Evolutionary conservation across 2,113 vertebrate species (phyloP).

Genomic region (Melozone crissalis): DNA sequence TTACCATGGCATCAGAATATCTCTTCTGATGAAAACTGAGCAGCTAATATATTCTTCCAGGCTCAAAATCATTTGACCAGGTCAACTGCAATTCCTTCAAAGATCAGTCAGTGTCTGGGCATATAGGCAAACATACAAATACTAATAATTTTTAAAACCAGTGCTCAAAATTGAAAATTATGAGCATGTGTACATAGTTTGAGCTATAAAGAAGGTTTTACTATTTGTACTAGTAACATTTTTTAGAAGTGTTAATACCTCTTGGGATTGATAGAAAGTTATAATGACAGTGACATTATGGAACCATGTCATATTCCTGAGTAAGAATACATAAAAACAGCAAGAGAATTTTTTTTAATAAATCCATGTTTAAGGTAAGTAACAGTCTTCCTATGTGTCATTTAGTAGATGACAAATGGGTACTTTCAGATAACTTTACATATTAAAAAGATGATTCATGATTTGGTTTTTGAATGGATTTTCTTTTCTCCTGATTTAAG

Average conservation of each 20-base stretch:
- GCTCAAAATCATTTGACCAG: neutral
- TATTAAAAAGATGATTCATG: neutral
- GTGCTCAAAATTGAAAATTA: neutral
- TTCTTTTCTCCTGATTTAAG: neutral
- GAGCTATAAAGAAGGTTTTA: neutral
- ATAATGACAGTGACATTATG: neutral
- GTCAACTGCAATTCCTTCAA: neutral
- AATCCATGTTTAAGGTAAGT: neutral
- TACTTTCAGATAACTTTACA: neutral
- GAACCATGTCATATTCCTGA: neutral
- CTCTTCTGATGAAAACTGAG: neutral
- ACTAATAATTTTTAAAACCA: neutral
- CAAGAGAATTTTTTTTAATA: neutral
- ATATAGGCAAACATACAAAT: neutral
- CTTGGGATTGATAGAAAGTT: neutral
- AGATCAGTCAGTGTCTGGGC: neutral
- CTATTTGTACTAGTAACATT: neutral
- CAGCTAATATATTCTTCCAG: neutral
- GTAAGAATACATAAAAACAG: neutral
- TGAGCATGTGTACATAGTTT: neutral
- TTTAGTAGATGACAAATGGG: neutral
- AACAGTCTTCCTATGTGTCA: neutral
- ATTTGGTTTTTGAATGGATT: neutral
- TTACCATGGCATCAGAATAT: neutral
- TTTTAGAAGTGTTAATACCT: neutral